Percentiles rank a stretch among this genome's conserved stretches.
Conservation (phyloP, 35 echinoderm and acorn worm genomes). For the Patiria miniata region DNA sequence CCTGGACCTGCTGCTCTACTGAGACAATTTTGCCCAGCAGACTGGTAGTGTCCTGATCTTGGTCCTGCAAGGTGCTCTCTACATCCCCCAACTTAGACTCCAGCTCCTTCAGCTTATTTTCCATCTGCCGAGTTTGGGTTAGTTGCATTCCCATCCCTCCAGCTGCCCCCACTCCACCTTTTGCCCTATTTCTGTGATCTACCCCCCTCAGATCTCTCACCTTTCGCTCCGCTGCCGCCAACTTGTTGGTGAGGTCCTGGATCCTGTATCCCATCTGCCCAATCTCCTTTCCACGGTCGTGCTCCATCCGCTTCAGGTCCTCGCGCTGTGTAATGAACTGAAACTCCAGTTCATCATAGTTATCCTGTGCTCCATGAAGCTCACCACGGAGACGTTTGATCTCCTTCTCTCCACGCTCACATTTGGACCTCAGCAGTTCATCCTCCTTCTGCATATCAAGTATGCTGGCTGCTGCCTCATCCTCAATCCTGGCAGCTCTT, state of each 20-base stretch:
- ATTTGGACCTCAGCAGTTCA: conserved; percentile 62
- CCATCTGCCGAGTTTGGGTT: conserved; percentile 50
- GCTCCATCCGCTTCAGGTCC: conserved; percentile 63
- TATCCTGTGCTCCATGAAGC: conserved; percentile 62
- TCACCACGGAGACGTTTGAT: conserved; percentile 72
- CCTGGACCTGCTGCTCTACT: conserved; percentile 66
- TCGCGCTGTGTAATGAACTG: conserved; percentile 65
- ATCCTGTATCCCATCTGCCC: conserved; percentile 86
- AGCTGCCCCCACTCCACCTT: conserved; percentile 20
- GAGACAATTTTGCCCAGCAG: conserved; percentile 72
- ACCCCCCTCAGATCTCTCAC: conserved; percentile 70
- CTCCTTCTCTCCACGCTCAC: conserved; percentile 73
- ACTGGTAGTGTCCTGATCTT: conserved; percentile 55
- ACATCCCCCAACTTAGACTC: conserved; percentile 68
- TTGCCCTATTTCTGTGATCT: conserved; percentile 40
- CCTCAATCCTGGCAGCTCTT: not conserved
- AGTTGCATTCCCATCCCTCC: conserved; percentile 23
- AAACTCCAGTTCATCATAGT: conserved; percentile 83
- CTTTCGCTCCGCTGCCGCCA: conserved; percentile 89
- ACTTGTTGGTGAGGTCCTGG: conserved; percentile 88
- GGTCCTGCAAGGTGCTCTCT: conserved; percentile 55
- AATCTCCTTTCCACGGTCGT: conserved; percentile 64
- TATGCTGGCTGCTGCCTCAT: conserved; percentile 44
- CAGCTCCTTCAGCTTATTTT: conserved; percentile 71
- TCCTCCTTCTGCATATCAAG: conserved; percentile 38